Base-by-base conservation (phyloP, 1,140 invertebrate genomes). In the Macrobrachium nipponense region DNA sequence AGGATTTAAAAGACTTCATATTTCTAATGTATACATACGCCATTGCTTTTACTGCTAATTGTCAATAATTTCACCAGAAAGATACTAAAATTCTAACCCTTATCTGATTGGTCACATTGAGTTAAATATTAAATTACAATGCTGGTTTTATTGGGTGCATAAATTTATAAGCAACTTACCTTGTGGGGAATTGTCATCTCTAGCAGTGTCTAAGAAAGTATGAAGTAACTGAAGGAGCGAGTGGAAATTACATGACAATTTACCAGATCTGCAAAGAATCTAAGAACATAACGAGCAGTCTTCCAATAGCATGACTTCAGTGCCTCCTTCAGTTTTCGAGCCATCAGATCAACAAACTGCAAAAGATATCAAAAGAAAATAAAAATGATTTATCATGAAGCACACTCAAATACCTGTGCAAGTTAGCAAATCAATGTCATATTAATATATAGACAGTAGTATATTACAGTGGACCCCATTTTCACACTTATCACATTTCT, bases 241-340 rank as follows among this genome's bases (percentile, higher is more conserved):
- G 60, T 96, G 44, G 97, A 97, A 80, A 99, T 94, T 2, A 99
- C 98, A 92, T 98, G 97, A 90, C 97, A 99, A 91, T 99, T 99
- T 0, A 99, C 98, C 80, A 99, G 92, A 92, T 99, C 98, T 7
- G 97, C 95, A 72, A 99, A 93, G 91, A 99, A 99, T 82, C 98
- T 93, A 0, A 99, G 92, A 27, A 95, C 94, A 91, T 96, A 97
- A 87, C 96, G 93, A 5, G 98, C 97, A 23, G 95, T 94, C 89
- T 98, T 96, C 97, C 97, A 99, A 91, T 97, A 95, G 82, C 96
- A 96, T 66, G 93, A 92, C 91, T 98, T 98, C 23, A 99, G 91
- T 51, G 95, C 94, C 90, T 99, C 98, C 91, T 99, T 98, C 86
- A 99, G 96, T 70, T 96, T 96, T 90, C 96, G 95, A 0, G 98